Evolutionary conservation across 1,140 invertebrate species (phyloP), one percentile per base, ranked within the genome.

Genomic region (Zelostemma sp.): DNA sequence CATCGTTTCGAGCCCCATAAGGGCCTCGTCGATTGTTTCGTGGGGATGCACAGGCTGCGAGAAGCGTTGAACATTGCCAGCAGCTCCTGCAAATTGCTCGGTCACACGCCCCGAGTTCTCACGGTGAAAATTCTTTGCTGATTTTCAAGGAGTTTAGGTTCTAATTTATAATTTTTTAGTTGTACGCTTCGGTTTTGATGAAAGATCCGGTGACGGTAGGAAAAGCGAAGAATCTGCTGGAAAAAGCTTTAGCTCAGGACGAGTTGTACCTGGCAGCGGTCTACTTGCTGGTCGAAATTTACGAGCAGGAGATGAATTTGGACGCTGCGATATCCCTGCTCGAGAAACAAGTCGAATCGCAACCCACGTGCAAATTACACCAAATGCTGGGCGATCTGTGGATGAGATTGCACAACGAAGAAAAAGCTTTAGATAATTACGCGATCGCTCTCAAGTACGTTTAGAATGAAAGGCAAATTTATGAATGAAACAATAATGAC

Each of bases 371-470:
- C 47, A 87, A 88, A 68, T 81, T 93, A 4, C 92, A 94, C 80
- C 90, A 91, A 73, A 87, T 91, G 80, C 78, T 93, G 1, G 92
- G 89, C 1, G 91, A 93, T 73, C 87, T 92, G 33, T 86, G 84
- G 72, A 76, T 82, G 9, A 80, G 83, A 51, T 69, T 87, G 33
- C 83, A 85, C 21, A 91, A 92, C 63, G 88, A 91, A 51, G 89
- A 91, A 33, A 92, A 92, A 69, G 92, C 92, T 35, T 85, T 93
- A 21, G 88, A 92, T 73, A 91, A 93, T 74, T 93, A 90, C 75
- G 89, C 87, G 46, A 88, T 89, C 64, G 91, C 92, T 17, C 80
- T 93, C 33, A 91, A 89, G 90, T 91, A 85, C 78, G 77, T 59
- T 51, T 46, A 15, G 38, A 19, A 12, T 40, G n/a, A n/a, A n/a